A percentile compares a stretch with the other conserved stretches of the same genome.
Evolutionary conservation across 1,140 invertebrate species (phyloP).

Genomic region (Epicauta chinensis): DNA sequence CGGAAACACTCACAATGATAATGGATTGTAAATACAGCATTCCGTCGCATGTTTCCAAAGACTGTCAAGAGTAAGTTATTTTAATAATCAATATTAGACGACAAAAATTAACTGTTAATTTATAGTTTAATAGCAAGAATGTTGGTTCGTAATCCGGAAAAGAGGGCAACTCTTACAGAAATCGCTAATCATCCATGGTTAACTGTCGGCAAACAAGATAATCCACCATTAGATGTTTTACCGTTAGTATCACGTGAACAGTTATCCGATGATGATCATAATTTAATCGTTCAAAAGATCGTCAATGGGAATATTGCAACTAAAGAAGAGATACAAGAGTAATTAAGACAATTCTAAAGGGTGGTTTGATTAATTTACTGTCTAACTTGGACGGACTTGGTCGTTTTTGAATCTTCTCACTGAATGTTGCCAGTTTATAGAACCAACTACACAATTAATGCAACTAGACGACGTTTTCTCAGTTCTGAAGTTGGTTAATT

Average conservation of each 20-base stretch:
- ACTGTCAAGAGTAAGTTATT: conserved; percentile 67
- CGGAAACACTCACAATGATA: conserved; percentile 98
- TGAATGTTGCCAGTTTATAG: no score
- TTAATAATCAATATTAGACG: conserved; percentile 1
- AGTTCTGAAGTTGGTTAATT: no score
- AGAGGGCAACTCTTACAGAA: conserved; percentile 79
- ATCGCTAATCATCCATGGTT: conserved; percentile 89
- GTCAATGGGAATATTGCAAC: conserved; percentile 90
- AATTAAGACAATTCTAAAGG: no score
- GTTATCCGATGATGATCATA: conserved; percentile 87
- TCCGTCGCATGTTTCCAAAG: conserved; percentile 78
- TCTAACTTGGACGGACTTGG: no score
- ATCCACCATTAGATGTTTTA: conserved; percentile 49
- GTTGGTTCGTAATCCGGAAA: conserved; percentile 88
- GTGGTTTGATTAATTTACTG: no score
- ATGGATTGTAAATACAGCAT: conserved; percentile 99
- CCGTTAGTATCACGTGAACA: conserved; percentile 79
- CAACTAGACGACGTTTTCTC: no score
- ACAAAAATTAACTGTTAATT: conserved; percentile 23
- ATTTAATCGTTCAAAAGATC: conserved; percentile 92
- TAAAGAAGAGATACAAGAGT: conserved; percentile 90
- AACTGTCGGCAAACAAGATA: conserved; percentile 47
- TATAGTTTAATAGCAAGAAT: conserved; percentile 81
- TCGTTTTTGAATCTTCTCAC: no score
- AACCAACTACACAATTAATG: no score